Evolutionary conservation across 1,140 invertebrate genomes (phyloP), one percentile per base, ranked within the genome.

Genomic region (Neotoxoptera formosana): DNA sequence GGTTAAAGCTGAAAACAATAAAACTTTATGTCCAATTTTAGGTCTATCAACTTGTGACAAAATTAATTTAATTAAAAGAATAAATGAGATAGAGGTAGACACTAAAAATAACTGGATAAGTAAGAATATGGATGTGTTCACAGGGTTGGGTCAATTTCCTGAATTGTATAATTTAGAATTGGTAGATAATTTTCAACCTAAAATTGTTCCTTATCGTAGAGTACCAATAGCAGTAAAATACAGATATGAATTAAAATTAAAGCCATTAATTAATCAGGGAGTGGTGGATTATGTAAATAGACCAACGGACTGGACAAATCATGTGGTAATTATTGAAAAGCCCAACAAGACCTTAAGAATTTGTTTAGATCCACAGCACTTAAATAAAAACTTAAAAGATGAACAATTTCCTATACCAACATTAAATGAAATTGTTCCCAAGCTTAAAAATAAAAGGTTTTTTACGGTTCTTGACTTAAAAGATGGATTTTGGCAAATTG

Each of bases 391-490:
- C 4, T 11, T 91, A 30, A 91, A 91, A 20, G 53, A 41, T 91
- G 48, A 51, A 91, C 41, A 60, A 45, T 91, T 91, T 20, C 25
- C 67, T 17, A 81, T 91, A 30, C 45, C 90, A 67, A 60, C 90
- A 1, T 67, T 60, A 91, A 81, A 91, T 60, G 48, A 91, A 91
- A 91, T 91, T 41, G 48, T 30, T 8, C 53, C 90, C 4, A 91
- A 91, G 53, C 30, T 91, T 0, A 45, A 25, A 30, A 53, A 53
- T 91, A 91, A 91, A 51, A 67, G 11, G 2, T 41, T 91, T 23
- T 91, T n/a, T 60, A 30, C 90, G 17, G 90, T 91, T 30, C 23
- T 91, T 41, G 90, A 91, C n/a, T 91, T 91, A 91, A 91, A 91
- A 60, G 51, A 60, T 91, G 90, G 90, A 45, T 91, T 91, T 53